Evolutionary conservation across 1,140 invertebrate genomes (phyloP).

Genomic region (Hyles euphorbiae): DNA sequence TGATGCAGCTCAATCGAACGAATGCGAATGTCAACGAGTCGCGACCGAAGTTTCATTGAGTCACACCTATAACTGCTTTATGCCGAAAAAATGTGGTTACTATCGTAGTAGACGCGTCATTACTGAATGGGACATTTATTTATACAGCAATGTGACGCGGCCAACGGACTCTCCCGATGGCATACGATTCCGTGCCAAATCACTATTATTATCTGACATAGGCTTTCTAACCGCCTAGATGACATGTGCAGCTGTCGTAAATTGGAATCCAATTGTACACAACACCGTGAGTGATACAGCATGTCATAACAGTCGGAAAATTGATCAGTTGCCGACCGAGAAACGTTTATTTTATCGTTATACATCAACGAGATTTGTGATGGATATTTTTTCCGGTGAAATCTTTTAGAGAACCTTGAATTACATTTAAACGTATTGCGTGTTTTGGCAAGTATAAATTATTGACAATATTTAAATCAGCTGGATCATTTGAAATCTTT

Average conservation of each 20-base stretch:
- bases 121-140: conserved; percentile 71
- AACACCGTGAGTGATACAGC: too few species aligned
- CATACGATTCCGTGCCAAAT: conserved; percentile 51
- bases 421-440: neutral
- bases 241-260: too few species aligned
- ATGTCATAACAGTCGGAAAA: too few species aligned
- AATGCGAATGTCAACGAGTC: conserved; percentile 15
- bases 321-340: too few species aligned
- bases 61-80: conserved; percentile 54
- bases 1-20: conserved; percentile 6
- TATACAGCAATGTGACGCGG: conserved; percentile 50
- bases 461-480: conserved; percentile 6
- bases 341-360: too few species aligned
- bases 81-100: conserved; percentile 67
- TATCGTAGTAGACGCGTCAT: conserved; percentile 60
- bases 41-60: conserved; percentile 48
- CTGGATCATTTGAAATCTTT: neutral
- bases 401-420: neutral
- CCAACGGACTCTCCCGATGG: conserved; percentile 26
- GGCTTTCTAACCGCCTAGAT: conserved; percentile 8
- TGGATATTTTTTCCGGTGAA: neutral
- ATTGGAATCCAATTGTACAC: too few species aligned
- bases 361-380: too few species aligned
- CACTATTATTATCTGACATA: conserved; percentile 36
- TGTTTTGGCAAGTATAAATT: conserved; percentile 10